Evolutionary conservation across 2,113 vertebrate species (phyloP), one percentile per base, ranked within the genome.

Genomic region (Percina caprodes): DNA sequence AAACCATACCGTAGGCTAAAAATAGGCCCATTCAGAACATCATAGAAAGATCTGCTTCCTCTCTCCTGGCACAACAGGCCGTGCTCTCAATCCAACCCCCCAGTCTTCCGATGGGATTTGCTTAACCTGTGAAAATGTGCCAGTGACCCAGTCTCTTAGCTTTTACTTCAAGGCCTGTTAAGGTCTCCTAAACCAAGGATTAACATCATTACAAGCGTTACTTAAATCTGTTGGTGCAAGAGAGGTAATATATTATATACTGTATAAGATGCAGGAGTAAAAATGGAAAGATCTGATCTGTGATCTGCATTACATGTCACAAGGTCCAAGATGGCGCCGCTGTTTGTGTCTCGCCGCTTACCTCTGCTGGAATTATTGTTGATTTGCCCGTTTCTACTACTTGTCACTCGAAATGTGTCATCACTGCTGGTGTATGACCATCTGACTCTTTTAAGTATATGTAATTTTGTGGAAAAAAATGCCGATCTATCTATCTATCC

Each of bases 1-100:
- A 86, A 88, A 82, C 69, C 60, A 42, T 30, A 52, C 33, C 1
- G 12, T 49, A 42, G 24, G 76, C 78, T 84, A 91, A 91, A 91
- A 89, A 86, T 86, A 89, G 80, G 33, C 49, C 59, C 73, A 88
- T 89, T 90, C 77, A 89, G 69, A 80, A 52, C 42, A 49, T 81
- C 23, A 33, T 10, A 68, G 63, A 82, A 80, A 77, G 74, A 89
- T 89, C 81, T 85, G 80, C 84, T 83, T 23, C 69, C 65, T 65
- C 77, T 62, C 79, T 82, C 59, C 46, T 82, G 78, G 84, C 77
- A 86, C 78, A 85, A 83, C 54, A 42, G 69, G 58, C 56, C 2
- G 1, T 79, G 88, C 86, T 88, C 84, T 88, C 69, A 89, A 89
- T 89, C 83, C 85, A 78, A 54, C 35, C 12, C 58, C 26, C 33